Evolutionary conservation across 2,113 vertebrate genomes (phyloP).

Genomic region (Aspidoscelis tigris): DNA sequence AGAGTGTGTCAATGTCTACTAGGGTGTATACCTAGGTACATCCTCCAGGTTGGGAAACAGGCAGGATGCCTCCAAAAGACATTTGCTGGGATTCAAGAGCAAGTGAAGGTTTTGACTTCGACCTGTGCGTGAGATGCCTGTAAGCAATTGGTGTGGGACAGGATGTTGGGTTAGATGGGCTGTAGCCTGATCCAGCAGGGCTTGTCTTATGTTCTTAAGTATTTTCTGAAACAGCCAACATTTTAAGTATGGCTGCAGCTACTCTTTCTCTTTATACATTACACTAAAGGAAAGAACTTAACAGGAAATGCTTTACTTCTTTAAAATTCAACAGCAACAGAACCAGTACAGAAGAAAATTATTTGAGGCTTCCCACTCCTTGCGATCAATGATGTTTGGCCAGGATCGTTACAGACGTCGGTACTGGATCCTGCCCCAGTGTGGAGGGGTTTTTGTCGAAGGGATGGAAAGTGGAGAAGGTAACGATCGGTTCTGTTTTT

Average conservation of each 20-base stretch:
- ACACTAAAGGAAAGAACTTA: neutral
- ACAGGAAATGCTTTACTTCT: conserved; percentile 25
- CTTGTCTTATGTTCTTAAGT: neutral
- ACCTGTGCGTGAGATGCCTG: too few species aligned
- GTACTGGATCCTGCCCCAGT: conserved; percentile 94
- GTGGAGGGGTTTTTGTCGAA: conserved; percentile 92
- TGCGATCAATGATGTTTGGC: conserved; percentile 93
- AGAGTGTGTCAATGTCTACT: too few species aligned
- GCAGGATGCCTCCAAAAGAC: too few species aligned
- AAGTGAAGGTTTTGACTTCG: too few species aligned
- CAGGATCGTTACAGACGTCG: conserved; percentile 92
- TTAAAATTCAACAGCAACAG: conserved; percentile 83
- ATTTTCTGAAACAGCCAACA: neutral
- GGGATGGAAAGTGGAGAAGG: conserved; percentile 91
- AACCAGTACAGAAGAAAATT: conserved; percentile 91
- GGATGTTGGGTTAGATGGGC: too few species aligned
- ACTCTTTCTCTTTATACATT: neutral
- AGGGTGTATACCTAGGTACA: too few species aligned
- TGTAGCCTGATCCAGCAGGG: too few species aligned
- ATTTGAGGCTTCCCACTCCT: conserved; percentile 88
- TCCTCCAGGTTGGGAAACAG: too few species aligned
- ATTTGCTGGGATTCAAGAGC: too few species aligned
- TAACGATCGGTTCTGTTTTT: conserved; percentile 49
- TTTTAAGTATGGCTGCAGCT: neutral
- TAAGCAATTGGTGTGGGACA: too few species aligned